phyloP scores from a whole-genome alignment of 1,140 invertebrate genomes.

The Drosophila albomicans region DNA sequence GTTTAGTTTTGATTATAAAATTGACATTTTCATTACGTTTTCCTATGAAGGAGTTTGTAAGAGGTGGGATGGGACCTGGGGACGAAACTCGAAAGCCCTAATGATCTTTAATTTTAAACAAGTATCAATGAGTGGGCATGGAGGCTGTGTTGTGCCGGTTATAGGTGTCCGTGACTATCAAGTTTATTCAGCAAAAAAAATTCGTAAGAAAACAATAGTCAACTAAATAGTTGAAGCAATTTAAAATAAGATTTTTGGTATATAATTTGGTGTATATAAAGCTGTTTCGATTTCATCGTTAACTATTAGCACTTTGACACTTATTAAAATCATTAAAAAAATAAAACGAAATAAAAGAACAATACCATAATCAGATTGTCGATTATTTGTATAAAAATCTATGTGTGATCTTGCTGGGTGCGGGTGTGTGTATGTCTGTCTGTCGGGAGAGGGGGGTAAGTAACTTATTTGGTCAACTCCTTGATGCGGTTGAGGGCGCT shows the following conservation, averaged over 20 bases:
- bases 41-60: no score
- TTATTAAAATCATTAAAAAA: slow-evolving; percentile 62
- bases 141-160: no score
- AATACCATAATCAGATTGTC: slow-evolving; percentile 79
- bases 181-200: slow-evolving; percentile 72
- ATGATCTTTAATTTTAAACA: no score
- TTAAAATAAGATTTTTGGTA: slow-evolving; percentile 55
- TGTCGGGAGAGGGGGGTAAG: slow-evolving; percentile 42
- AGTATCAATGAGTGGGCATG: no score
- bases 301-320: slow-evolving; percentile 68
- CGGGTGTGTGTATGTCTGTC: slow-evolving; percentile 33
- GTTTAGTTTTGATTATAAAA: no score
- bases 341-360: slow-evolving; percentile 56
- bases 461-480: slow-evolving; percentile 87
- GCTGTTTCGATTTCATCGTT: slow-evolving; percentile 62
- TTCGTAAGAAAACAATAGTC: slow-evolving; percentile 51
- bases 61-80: no score
- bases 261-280: slow-evolving; percentile 52
- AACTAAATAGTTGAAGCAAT: slow-evolving; percentile 50
- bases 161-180: slow-evolving; percentile 5
- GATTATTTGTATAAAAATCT: slow-evolving; percentile 30
- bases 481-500: slow-evolving; percentile 99
- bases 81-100: no score
- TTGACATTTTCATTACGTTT: no score
- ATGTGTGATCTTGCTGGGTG: slow-evolving; percentile 9